Conservation (phyloP, 2,113 vertebrate genomes). For the Solea senegalensis region DNA sequence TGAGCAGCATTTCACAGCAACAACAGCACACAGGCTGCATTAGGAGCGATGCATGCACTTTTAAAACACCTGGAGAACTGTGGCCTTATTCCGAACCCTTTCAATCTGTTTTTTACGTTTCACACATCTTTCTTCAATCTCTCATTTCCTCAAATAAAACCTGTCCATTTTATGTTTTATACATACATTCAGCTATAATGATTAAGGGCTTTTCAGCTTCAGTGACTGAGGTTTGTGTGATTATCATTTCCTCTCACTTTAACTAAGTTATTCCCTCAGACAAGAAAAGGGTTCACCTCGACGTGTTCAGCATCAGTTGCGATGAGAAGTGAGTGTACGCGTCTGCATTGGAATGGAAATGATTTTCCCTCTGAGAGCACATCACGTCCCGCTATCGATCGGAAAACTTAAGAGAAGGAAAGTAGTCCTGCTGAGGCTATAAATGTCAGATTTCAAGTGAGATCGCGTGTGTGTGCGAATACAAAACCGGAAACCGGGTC, state of each 20-base stretch:
- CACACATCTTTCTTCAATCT: background rate
- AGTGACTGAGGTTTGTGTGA: constrained; percentile 7
- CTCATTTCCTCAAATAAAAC: too few relatives aligned
- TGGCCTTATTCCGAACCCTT: background rate
- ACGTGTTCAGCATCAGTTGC: too few relatives aligned
- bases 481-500: constrained; percentile 6
- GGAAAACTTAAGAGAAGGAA: constrained; percentile 14
- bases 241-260: constrained; percentile 9
- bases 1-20: background rate
- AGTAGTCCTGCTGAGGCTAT: constrained; percentile 1
- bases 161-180: too few relatives aligned
- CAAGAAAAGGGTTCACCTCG: too few relatives aligned
- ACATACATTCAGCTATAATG: constrained; percentile 24
- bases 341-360: constrained; percentile 19
- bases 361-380: constrained; percentile 19
- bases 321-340: too few relatives aligned
- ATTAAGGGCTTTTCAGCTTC: background rate
- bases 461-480: background rate
- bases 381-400: constrained; percentile 27
- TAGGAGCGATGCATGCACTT: background rate
- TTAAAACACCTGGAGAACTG: background rate
- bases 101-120: background rate
- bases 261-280: background rate
- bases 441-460: constrained; percentile 20
- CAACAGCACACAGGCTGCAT: background rate